phyloP scores from a whole-genome alignment of 2,797 vertebrate species.

The Cynodonichthys magdalenae region DNA sequence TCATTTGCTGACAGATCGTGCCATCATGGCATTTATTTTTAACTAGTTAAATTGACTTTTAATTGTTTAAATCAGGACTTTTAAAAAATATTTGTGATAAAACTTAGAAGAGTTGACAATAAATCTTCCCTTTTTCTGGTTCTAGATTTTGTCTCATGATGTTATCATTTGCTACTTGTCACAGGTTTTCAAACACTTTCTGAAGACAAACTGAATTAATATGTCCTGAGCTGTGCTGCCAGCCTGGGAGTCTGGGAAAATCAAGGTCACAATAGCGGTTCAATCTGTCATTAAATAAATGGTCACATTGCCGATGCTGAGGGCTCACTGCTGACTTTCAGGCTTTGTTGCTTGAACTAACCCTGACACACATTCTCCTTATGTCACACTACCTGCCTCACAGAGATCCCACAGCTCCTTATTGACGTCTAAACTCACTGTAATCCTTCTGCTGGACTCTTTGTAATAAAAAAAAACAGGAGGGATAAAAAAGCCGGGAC shows the following conservation, averaged over 20 bases:
- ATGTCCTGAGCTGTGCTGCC: background rate
- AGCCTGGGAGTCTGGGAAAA: slow-evolving; percentile 10
- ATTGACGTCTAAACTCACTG: slow-evolving; percentile 27
- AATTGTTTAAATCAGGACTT: background rate
- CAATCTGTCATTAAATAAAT: slow-evolving; percentile 13
- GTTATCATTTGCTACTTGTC: background rate
- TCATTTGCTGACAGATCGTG: no score
- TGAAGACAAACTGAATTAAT: background rate
- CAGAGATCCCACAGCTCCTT: slow-evolving; percentile 4
- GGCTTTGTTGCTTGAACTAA: slow-evolving; percentile 26
- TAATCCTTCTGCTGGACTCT: slow-evolving; percentile 18
- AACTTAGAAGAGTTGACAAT: no score
- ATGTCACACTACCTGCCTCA: slow-evolving; percentile 24
- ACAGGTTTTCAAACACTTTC: background rate
- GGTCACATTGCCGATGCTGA: slow-evolving; percentile 11
- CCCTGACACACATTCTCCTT: slow-evolving; percentile 18
- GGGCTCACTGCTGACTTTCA: slow-evolving; percentile 36
- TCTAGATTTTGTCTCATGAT: no score
- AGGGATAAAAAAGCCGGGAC: slow-evolving; percentile 33
- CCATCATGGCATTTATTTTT: no score
- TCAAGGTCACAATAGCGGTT: background rate
- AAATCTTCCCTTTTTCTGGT: no score
- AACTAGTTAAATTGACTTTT: no score
- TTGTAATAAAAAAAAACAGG: slow-evolving; percentile 20
- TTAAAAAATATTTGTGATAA: background rate